These are phyloP conservation scores for Phrynosoma platyrhinos DNA, from an alignment of 2,113 vertebrate species.

Conservation along the genomic window DNA sequence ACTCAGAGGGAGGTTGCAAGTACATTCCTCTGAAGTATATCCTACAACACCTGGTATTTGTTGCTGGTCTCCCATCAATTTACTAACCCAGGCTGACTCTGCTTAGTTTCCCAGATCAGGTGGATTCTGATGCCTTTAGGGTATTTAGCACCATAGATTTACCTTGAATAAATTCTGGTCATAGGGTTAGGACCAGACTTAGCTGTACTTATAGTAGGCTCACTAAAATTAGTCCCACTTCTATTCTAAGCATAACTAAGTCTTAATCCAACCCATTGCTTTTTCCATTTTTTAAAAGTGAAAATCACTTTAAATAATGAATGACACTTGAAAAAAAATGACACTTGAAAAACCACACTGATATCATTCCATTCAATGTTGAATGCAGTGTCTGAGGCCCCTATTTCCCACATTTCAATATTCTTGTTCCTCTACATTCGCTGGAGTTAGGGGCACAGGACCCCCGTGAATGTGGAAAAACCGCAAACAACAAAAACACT, in stretches of 20 bases:
- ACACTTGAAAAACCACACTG: too few species aligned
- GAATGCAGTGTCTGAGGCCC: neutral
- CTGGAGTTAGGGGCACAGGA: too few species aligned
- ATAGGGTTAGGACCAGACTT: neutral
- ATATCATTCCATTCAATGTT: neutral
- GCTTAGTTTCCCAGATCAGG: too few species aligned
- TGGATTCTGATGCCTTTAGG: too few species aligned
- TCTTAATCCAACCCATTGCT: neutral
- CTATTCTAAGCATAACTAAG: neutral
- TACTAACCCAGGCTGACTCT: too few species aligned
- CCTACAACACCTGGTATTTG: too few species aligned
- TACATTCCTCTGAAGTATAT: too few species aligned
- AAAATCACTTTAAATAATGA: neutral
- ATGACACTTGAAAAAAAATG: neutral
- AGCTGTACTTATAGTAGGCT: neutral
- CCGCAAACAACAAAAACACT: too few species aligned
- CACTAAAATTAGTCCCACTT: neutral
- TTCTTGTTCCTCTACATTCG: neutral
- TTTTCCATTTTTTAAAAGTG: neutral
- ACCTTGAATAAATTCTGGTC: too few species aligned
- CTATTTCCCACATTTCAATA: neutral
- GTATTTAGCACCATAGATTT: neutral
- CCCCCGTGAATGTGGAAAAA: too few species aligned
- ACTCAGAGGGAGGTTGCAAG: too few species aligned
- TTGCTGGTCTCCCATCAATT: too few species aligned